Percentiles rank a stretch among this genome's conserved stretches.
Conservation (phyloP, 1,140 invertebrate genomes). For the Lineus longissimus region DNA sequence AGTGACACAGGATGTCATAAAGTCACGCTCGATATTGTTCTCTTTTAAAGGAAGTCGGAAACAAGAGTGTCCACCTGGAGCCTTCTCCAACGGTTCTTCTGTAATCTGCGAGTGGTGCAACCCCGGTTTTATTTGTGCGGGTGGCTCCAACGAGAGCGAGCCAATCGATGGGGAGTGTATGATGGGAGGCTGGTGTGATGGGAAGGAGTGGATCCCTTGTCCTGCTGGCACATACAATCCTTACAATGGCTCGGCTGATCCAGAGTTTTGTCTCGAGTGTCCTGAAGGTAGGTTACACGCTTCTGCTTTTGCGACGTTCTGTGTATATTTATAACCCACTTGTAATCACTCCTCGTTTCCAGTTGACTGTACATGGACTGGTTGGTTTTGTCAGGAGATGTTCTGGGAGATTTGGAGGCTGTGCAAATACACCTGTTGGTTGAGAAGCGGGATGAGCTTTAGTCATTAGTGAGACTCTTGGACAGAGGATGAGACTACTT, state of each 20-base stretch:
- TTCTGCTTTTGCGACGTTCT: too few relatives aligned
- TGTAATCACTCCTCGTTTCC: too few relatives aligned
- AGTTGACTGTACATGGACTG: too few relatives aligned
- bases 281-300: conserved; percentile 33
- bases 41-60: conserved; percentile 24
- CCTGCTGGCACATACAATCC: conserved; percentile 39
- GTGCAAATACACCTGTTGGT: too few relatives aligned
- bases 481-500: too few relatives aligned
- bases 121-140: conserved; percentile 36
- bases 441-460: too few relatives aligned
- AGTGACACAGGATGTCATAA: too few relatives aligned
- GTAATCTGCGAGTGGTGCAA: conserved; percentile 33
- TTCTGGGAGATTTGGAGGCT: too few relatives aligned
- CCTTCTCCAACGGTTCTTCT: conserved; percentile 33
- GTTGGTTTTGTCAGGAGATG: too few relatives aligned
- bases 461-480: too few relatives aligned
- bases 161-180: conserved; percentile 32
- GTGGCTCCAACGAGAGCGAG: conserved; percentile 27
- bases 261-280: conserved; percentile 31
- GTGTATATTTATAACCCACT: too few relatives aligned
- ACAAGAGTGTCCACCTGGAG: conserved; percentile 34
- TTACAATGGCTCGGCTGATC: conserved; percentile 33
- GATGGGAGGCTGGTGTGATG: conserved; percentile 45
- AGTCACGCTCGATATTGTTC: not conserved
- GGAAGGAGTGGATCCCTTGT: conserved; percentile 36